phyloP scores from a whole-genome alignment of 2,113 vertebrate species.

The Xiphorhynchus elegans region DNA sequence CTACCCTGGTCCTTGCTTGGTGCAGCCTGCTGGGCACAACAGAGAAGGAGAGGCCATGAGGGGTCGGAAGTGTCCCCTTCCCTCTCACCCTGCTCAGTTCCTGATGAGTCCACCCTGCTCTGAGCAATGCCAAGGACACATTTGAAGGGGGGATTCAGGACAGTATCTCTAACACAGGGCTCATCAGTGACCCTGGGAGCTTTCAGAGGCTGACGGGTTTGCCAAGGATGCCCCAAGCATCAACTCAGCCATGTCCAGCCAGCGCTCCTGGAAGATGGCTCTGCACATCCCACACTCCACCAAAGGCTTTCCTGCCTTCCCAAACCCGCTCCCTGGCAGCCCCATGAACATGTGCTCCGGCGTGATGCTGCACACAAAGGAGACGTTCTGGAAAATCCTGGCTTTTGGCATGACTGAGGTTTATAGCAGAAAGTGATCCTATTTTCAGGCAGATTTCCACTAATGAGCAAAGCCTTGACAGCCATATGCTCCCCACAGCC shows the following conservation, averaged over 20 bases:
- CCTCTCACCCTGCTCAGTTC: not conserved
- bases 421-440: slow-evolving; percentile 43
- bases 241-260: accelerated
- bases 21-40: not conserved
- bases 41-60: not conserved
- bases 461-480: slow-evolving; percentile 37
- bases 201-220: not conserved
- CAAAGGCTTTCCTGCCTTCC: not conserved
- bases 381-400: slow-evolving; percentile 36
- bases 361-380: not conserved
- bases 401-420: slow-evolving; percentile 5
- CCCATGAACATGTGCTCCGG: not conserved
- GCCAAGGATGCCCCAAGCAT: not conserved
- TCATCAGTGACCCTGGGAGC: not conserved
- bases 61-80: accelerated
- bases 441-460: slow-evolving; percentile 53
- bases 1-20: not conserved
- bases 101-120: accelerated
- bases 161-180: not conserved
- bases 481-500: slow-evolving; percentile 47
- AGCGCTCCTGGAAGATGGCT: not conserved
- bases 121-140: not conserved
- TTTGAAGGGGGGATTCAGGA: not conserved
- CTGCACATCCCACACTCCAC: accelerated
- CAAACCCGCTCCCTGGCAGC: not conserved